A percentile compares a stretch with the other conserved stretches of the same genome.
These are phyloP conservation scores for Spilosoma lubricipeda DNA, from an alignment of 2,888 invertebrate species.

Conservation along the genomic window DNA sequence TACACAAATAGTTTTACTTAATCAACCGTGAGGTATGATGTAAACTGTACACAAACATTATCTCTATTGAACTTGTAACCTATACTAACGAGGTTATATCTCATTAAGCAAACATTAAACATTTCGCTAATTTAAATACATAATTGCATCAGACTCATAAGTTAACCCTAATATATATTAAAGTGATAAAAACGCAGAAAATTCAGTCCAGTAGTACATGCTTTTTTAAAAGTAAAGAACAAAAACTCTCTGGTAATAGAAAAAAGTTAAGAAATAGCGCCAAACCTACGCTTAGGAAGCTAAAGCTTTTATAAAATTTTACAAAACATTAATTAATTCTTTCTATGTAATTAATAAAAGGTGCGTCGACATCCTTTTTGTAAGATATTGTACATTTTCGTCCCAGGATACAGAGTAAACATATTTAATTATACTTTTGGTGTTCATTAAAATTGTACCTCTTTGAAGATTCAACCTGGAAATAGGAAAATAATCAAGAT, in stretches of 20 bases:
- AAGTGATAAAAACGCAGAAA: background rate
- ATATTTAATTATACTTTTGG: background rate
- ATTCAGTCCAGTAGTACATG: background rate
- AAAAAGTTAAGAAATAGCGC: background rate
- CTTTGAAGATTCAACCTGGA: background rate
- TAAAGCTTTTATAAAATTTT: background rate
- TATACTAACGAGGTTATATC: conserved; percentile 18
- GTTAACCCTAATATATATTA: conserved; percentile 10
- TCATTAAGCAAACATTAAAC: conserved; percentile 5
- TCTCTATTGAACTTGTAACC: conserved; percentile 34
- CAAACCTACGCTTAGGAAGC: background rate
- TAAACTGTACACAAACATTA: conserved; percentile 17
- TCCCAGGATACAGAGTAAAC: background rate
- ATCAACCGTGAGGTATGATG: background rate
- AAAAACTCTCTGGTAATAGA: background rate
- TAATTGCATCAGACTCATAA: conserved; percentile 40
- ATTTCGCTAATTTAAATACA: conserved; percentile 5
- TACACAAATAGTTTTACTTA: background rate
- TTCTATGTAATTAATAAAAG: background rate
- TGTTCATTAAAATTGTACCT: background rate
- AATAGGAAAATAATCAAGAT: background rate
- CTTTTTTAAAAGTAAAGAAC: background rate
- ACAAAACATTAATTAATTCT: background rate
- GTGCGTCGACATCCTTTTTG: background rate
- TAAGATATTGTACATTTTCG: background rate